A percentile compares a stretch with the other conserved stretches of the same genome.
Conservation (phyloP, 2,113 vertebrate genomes). For the Tilapia sparmanii region DNA sequence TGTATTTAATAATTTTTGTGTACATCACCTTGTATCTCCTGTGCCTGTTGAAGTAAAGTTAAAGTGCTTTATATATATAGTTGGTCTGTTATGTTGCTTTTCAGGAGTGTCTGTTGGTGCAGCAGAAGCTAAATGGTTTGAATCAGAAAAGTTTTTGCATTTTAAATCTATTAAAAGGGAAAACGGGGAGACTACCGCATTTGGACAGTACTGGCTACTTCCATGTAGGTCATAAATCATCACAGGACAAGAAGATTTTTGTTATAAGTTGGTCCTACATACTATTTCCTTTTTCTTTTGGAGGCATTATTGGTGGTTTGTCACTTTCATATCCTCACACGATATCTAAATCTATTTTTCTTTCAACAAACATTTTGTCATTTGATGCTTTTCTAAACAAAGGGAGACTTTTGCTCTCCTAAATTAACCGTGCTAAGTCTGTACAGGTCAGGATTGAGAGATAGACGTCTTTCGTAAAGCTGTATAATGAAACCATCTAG, state of each 20-base stretch:
- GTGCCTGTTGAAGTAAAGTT: not conserved
- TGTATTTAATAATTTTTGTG: not conserved
- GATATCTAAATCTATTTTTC: not conserved
- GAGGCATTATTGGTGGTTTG: not conserved
- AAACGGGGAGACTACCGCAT: not conserved
- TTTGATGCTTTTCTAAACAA: not conserved
- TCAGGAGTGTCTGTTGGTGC: not conserved
- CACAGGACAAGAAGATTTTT: not conserved
- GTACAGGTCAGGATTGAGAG: not conserved
- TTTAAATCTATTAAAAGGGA: not conserved
- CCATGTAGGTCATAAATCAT: not conserved
- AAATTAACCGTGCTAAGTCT: not conserved
- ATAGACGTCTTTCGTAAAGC: not conserved
- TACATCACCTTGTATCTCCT: not conserved
- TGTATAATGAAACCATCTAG: slow-evolving; percentile 3
- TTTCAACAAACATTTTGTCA: not conserved
- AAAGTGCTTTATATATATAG: not conserved
- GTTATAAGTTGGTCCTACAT: not conserved
- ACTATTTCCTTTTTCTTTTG: not conserved
- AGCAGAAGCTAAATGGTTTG: not conserved
- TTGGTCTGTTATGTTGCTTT: not conserved
- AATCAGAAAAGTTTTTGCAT: not conserved
- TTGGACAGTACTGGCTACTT: not conserved
- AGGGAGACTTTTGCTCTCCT: not conserved
- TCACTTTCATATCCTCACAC: not conserved